Conservation (phyloP, 2,113 vertebrate species). For the Ciconia maguari region DNA sequence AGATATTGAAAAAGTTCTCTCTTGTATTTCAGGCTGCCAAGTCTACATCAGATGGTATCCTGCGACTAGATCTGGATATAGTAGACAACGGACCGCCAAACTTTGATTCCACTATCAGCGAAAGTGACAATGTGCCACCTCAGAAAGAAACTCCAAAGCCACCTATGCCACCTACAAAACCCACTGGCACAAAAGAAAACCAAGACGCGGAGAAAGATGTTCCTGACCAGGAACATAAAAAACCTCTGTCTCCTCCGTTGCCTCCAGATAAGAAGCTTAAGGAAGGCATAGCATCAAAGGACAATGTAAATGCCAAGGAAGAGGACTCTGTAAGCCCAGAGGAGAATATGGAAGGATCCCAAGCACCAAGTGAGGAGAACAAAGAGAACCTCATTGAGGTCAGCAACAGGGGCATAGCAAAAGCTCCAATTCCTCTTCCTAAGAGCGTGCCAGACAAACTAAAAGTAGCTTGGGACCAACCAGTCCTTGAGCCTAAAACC, state of each 20-base stretch:
- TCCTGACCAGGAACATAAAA: conserved; percentile 41
- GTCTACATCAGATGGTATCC: conserved; percentile 83
- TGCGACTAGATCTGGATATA: conserved; percentile 84
- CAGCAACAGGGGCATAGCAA: conserved; percentile 51
- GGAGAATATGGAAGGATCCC: background rate
- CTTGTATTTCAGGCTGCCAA: conserved; percentile 79
- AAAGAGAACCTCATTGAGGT: conserved; percentile 22
- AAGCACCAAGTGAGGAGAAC: conserved; percentile 10
- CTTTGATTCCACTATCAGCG: conserved; percentile 24
- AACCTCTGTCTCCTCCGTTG: conserved; percentile 1
- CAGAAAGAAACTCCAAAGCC: conserved; percentile 66
- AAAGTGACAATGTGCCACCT: conserved; percentile 20
- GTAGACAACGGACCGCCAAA: conserved; percentile 70
- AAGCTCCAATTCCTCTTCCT: conserved; percentile 58
- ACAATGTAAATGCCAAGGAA: conserved; percentile 17
- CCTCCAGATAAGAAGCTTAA: conserved; percentile 74
- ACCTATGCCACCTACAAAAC: conserved; percentile 71
- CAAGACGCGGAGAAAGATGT: conserved; percentile 19
- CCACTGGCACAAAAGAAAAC: conserved; percentile 29
- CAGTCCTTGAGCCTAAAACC: background rate
- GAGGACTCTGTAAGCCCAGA: conserved; percentile 11
- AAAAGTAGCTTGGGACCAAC: conserved; percentile 75
- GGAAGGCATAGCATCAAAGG: conserved; percentile 65
- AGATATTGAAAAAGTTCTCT: background rate
- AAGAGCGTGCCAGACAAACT: conserved; percentile 65